Percentiles rank a stretch among this genome's conserved stretches.
Evolutionary conservation across 2,888 invertebrate species (phyloP).

Genomic region (Peribatodes rhomboidaria): DNA sequence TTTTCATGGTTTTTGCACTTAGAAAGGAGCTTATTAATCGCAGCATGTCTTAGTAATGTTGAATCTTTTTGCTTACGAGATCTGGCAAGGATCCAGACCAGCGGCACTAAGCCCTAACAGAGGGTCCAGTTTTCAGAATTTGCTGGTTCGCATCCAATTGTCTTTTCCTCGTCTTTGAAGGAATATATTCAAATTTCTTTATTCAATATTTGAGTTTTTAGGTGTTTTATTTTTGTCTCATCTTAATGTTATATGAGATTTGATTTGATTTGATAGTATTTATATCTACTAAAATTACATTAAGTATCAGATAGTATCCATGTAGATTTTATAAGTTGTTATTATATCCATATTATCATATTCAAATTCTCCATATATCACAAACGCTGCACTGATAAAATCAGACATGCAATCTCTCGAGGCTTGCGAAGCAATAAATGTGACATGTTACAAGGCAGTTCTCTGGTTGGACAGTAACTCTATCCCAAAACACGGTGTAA

Average conservation of each 20-base stretch:
- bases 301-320: neutral
- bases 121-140: conserved; percentile 18
- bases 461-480: conserved; percentile 27
- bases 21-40: neutral
- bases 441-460: conserved; percentile 15
- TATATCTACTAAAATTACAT: neutral
- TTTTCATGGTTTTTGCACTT: neutral
- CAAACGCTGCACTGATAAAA: conserved; percentile 4
- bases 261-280: neutral
- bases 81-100: conserved; percentile 17
- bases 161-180: neutral
- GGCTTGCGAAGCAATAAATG: conserved; percentile 22
- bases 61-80: conserved; percentile 11
- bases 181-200: neutral
- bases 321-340: neutral
- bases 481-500: conserved; percentile 55
- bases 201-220: neutral
- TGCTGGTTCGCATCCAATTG: conserved; percentile 5
- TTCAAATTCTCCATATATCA: conserved; percentile 1
- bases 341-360: neutral
- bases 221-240: neutral
- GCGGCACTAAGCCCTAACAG: neutral
- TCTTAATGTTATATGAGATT: neutral
- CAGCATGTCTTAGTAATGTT: neutral
- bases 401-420: conserved; percentile 12